Percentiles rank a stretch among this genome's conserved stretches.
phyloP scores from a whole-genome alignment of 2,888 invertebrate genomes.

The Eristalis tenax region DNA sequence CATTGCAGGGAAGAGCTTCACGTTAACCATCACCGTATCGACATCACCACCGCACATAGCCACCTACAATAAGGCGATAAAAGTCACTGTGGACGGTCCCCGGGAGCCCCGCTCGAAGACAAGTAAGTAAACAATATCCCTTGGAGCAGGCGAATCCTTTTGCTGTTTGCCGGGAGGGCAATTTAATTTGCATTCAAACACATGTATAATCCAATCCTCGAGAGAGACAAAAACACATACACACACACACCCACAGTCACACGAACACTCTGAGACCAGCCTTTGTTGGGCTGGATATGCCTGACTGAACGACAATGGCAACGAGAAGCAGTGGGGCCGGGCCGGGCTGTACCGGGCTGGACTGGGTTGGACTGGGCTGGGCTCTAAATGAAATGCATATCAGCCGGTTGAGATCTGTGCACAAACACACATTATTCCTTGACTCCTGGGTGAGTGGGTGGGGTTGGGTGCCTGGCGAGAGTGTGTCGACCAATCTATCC shows the following conservation, averaged over 20 bases:
- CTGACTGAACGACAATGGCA: constrained; percentile 16
- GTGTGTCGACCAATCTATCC: constrained; percentile 53
- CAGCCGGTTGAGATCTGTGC: constrained; percentile 37
- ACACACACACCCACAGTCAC: constrained; percentile 15
- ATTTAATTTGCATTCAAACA: constrained; percentile 67
- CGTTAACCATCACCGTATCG: constrained; percentile 96
- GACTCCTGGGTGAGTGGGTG: not conserved
- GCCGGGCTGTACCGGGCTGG: too few species aligned
- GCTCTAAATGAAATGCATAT: constrained; percentile 54
- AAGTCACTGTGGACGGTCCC: constrained; percentile 98
- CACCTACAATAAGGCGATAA: constrained; percentile 97
- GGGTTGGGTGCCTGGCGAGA: too few species aligned
- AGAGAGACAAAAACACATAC: constrained; percentile 4
- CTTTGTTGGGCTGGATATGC: not conserved
- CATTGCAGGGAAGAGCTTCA: constrained; percentile 96
- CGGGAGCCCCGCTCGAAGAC: constrained; percentile 96
- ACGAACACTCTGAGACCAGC: not conserved
- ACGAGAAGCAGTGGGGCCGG: constrained; percentile 4
- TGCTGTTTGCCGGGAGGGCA: constrained; percentile 65
- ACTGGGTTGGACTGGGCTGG: too few species aligned
- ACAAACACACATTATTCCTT: constrained; percentile 35
- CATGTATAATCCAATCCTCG: constrained; percentile 12
- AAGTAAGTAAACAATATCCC: constrained; percentile 85
- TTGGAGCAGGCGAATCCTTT: constrained; percentile 47
- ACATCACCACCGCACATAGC: constrained; percentile 98